These are phyloP conservation scores for Pangasius krempfi DNA, from an alignment of 2,797 vertebrate genomes.

Conservation along the genomic window DNA sequence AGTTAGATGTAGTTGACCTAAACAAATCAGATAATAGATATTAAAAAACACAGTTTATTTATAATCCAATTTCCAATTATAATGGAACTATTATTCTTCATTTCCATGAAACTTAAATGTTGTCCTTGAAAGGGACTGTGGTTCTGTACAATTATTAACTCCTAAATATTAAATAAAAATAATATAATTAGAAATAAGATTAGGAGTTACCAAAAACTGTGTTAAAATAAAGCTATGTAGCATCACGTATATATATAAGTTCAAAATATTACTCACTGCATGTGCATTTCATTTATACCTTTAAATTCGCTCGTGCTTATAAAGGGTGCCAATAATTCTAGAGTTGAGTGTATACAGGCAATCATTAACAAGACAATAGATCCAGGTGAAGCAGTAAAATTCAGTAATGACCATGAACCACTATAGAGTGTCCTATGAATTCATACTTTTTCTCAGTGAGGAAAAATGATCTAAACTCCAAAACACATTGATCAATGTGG, in stretches of 20 bases:
- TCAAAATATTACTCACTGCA: not conserved
- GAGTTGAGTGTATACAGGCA: not conserved
- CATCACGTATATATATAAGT: not conserved
- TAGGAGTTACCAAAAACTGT: not conserved
- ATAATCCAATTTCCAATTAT: too few species aligned
- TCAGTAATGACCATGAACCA: not conserved
- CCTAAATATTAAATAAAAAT: not conserved
- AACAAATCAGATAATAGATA: not conserved
- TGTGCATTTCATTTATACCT: not conserved
- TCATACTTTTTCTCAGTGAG: conserved; percentile 1
- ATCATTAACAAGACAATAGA: not conserved
- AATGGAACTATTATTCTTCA: not conserved
- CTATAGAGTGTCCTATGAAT: not conserved
- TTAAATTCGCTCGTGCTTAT: not conserved
- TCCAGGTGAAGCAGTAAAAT: not conserved
- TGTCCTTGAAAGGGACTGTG: not conserved
- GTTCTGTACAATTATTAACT: not conserved
- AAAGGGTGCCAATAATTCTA: not conserved
- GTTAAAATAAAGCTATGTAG: not conserved
- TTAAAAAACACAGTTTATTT: not conserved
- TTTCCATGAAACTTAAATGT: not conserved
- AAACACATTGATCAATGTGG: conserved; percentile 4
- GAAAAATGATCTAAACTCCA: conserved; percentile 10
- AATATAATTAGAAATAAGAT: not conserved
- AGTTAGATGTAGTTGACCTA: not conserved